Evolutionary conservation across 2,888 invertebrate species (phyloP), one percentile per base, ranked within the genome.

Genomic region (Eristalis intricaria): DNA sequence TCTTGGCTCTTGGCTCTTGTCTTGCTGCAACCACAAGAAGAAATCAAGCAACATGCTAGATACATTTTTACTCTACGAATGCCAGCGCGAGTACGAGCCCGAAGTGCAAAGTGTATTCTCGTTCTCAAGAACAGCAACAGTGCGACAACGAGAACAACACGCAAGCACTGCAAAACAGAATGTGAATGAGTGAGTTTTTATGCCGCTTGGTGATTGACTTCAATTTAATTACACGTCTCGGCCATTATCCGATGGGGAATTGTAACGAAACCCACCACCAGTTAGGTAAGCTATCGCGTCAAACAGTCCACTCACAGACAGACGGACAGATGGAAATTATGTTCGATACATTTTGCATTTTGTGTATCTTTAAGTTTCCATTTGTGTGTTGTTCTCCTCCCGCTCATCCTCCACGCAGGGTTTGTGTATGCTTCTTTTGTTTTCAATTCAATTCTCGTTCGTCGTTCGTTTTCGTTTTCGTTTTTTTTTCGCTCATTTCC

Each of bases 201-300:
- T 84, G 71, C 80, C 60, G 73, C 35, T 82, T 80, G 64, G 79
- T 84, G 87, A 84, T 87, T 80, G 87, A 84, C 83, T 87, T 87
- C 84, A 73, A 84, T 87, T 87, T 84, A 87, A 87, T 87, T 87
- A 80, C 76, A 84, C 76, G 80, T 84, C 69, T 82, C 83, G 75
- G 50, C 76, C 73, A 82, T 82, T 85, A 82, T 77, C 40, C 58
- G 58, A 63, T 11, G 23, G 76, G 61, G 56, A 65, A 69, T 63
- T 69, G 82, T 50, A 40, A 60, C 69, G 23, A 50, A 81, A 13
- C 3, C 2, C 43, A 2, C 4, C n/a, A 4, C n/a, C 43, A 43
- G 38, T 22, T 50, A 50, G 50, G 50, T 50, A 19, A 68, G 19
- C n/a, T n/a, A 69, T 13, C 11, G 56, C 11, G 66, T 38, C 71